These are phyloP conservation scores for Coccyzus lansbergi DNA, from an alignment of 2,797 vertebrate genomes.

Conservation along the genomic window DNA sequence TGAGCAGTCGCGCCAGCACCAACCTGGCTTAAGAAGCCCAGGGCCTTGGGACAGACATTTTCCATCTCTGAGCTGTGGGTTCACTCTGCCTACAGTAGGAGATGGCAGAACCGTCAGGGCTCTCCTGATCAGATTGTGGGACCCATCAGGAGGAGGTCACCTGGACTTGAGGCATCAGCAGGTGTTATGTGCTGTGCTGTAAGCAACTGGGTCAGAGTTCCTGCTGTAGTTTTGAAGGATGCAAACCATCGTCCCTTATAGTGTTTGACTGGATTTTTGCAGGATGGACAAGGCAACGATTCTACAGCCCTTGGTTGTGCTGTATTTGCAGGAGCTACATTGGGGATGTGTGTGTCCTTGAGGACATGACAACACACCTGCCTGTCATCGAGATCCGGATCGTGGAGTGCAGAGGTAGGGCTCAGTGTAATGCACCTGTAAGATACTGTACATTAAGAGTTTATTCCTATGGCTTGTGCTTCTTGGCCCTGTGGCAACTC, in stretches of 20 bases:
- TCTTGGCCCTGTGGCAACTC: neutral
- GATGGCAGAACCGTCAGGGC: rapidly evolving
- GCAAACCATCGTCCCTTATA: neutral
- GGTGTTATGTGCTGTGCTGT: neutral
- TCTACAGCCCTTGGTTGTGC: neutral
- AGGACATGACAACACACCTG: constrained; percentile 92
- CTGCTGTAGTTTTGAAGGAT: neutral
- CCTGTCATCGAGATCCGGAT: constrained; percentile 94
- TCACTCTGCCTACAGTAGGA: neutral
- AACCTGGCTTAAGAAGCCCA: neutral
- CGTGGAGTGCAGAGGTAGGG: constrained; percentile 92
- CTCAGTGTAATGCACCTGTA: neutral
- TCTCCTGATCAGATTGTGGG: rapidly evolving
- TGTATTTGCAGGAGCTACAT: constrained; percentile 86
- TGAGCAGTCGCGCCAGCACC: neutral
- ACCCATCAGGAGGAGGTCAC: neutral
- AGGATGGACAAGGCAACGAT: neutral
- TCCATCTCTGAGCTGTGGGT: neutral
- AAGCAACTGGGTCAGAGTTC: neutral
- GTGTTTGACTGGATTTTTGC: neutral
- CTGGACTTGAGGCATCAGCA: neutral
- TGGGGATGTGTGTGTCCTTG: constrained; percentile 94
- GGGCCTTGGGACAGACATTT: neutral
- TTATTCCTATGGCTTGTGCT: neutral
- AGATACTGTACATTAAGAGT: neutral